These are phyloP conservation scores for Epinotia brunnichana DNA, from an alignment of 2,888 invertebrate species.

Conservation along the genomic window DNA sequence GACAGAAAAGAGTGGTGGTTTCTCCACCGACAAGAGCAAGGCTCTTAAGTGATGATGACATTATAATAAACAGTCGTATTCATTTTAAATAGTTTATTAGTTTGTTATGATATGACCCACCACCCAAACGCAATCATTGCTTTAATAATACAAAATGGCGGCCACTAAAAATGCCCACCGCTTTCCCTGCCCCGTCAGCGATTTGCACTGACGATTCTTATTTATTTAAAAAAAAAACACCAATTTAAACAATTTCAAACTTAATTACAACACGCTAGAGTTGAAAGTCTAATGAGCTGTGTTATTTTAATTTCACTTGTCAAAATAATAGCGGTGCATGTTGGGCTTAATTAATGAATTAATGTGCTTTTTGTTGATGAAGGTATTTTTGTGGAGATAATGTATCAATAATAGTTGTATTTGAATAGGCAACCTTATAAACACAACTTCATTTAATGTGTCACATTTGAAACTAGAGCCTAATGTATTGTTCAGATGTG, in stretches of 20 bases:
- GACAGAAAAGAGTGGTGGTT: too few species aligned
- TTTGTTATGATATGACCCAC: too few species aligned
- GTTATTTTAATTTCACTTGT: slow-evolving; percentile 24
- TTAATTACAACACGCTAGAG: not conserved
- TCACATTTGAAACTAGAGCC: too few species aligned
- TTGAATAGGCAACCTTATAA: slow-evolving; percentile 3
- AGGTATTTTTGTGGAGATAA: slow-evolving; percentile 20
- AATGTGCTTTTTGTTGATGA: slow-evolving; percentile 10
- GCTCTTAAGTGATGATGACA: too few species aligned
- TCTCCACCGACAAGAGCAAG: too few species aligned
- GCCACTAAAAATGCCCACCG: slow-evolving; percentile 20
- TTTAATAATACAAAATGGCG: slow-evolving; percentile 19
- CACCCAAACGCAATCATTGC: not conserved
- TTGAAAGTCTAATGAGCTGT: not conserved
- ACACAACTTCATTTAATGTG: not conserved
- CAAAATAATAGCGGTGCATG: slow-evolving; percentile 15
- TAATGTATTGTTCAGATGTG: too few species aligned
- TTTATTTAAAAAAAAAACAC: slow-evolving; percentile 23
- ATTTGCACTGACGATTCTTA: slow-evolving; percentile 33
- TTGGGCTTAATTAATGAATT: slow-evolving; percentile 19
- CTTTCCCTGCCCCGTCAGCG: slow-evolving; percentile 22
- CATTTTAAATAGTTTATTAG: too few species aligned
- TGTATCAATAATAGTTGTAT: not conserved
- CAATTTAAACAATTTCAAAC: not conserved
- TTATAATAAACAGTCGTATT: too few species aligned